Conservation (phyloP, 1,140 invertebrate species). For the Amyelois transitella region DNA sequence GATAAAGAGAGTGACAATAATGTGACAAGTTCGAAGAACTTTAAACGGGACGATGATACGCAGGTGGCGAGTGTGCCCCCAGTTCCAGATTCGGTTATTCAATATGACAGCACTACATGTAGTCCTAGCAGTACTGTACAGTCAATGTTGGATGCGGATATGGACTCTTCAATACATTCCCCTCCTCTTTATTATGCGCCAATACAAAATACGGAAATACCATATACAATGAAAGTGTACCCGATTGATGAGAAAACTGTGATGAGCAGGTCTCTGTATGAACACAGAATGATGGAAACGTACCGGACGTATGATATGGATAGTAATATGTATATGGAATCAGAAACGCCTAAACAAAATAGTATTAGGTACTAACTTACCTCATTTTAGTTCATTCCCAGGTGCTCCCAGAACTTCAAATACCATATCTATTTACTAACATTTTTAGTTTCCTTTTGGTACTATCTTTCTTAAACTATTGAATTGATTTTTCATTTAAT, state of each 20-base stretch:
- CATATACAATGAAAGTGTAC: constrained; percentile 47
- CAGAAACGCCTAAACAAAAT: constrained; percentile 48
- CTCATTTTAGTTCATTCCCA: no score
- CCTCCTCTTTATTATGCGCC: constrained; percentile 42
- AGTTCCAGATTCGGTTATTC: constrained; percentile 32
- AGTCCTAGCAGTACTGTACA: constrained; percentile 60
- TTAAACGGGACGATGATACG: constrained; percentile 52
- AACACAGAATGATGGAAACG: constrained; percentile 37
- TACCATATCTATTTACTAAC: no score
- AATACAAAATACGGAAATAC: constrained; percentile 32
- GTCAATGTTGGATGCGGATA: constrained; percentile 45
- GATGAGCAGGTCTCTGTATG: constrained; percentile 41
- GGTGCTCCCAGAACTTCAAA: no score
- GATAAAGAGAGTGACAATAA: constrained; percentile 43
- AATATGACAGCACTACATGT: constrained; percentile 54
- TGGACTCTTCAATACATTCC: constrained; percentile 49
- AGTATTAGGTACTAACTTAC: constrained; percentile 67
- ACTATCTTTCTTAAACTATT: no score
- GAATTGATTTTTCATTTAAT: no score
- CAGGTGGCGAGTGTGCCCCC: constrained; percentile 21
- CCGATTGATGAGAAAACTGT: constrained; percentile 56
- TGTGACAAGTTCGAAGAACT: constrained; percentile 61
- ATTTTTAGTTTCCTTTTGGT: no score
- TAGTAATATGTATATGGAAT: constrained; percentile 38
- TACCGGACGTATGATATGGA: constrained; percentile 51